Base-by-base conservation (phyloP, 2,888 invertebrate species). In the Platycheirus rosarum region DNA sequence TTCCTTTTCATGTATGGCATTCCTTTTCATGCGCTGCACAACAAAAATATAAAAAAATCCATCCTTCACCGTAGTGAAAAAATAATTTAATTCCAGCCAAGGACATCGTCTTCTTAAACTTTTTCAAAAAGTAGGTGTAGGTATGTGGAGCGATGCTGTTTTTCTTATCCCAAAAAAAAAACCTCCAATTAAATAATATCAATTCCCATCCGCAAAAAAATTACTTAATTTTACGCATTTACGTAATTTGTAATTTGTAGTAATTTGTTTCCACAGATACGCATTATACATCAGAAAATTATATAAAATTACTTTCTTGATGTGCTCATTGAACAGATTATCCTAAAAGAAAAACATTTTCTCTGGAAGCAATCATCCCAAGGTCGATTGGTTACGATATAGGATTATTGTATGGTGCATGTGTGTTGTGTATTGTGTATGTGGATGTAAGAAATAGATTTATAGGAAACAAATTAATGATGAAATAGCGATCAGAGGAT, bases 251-350 rank as follows among this genome's bases (percentile, higher is more conserved):
- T 68, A n/a, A n/a, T n/a, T n/a, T 26, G 57, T 26, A 40, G 62
- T 44, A 75, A 75, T 75, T 75, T 75, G 44, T 60, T 26, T 23
- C 16, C 18, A 44, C 53, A 76, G 53, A n/a, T 32, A 32, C 23
- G 37, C 53, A 76, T 62, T 32, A 32, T 7, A 40, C 46, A 68
- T 68, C 60, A 68, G 40, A n/a, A 57, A 23, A 35, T 14, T 44
- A 11, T 40, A 62, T 35, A 53, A 37, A 51, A 62, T 75, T 26
- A 68, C 35, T 69, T 68, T 68, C 42, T 60, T 74, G 75, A 68
- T 68, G 42, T 68, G 62, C 62, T 49, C 75, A 62, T 76, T 62
- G 68, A 69, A 37, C 46, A 62, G 60, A 69, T 62, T 62, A 62
- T 63, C 29, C 53, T 23, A 20, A 46, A 20, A 35, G 62, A 69